A percentile compares a stretch with the other conserved stretches of the same genome.
phyloP scores from a whole-genome alignment of 2,888 invertebrate species.

The Andrena chrysosceles region DNA sequence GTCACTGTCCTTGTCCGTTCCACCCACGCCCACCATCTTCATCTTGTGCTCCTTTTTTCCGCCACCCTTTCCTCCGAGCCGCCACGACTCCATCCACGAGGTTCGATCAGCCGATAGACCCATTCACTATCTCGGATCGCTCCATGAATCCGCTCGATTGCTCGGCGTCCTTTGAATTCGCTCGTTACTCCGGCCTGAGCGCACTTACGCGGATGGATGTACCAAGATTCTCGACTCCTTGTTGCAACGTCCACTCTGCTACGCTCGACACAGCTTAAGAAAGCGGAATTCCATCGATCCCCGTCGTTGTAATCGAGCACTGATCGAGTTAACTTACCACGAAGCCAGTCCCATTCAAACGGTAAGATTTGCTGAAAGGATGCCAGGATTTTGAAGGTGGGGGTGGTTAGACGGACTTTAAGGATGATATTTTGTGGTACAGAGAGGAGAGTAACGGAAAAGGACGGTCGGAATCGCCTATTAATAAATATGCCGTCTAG shows the following conservation, averaged over 20 bases:
- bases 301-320: neutral
- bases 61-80: neutral
- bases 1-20: constrained; percentile 31
- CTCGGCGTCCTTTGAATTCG: constrained; percentile 45
- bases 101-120: constrained; percentile 41
- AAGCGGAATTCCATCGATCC: constrained; percentile 9
- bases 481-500: neutral
- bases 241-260: neutral
- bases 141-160: constrained; percentile 43
- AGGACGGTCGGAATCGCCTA: neutral
- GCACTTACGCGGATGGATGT: constrained; percentile 6
- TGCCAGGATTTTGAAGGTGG: neutral
- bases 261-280: neutral
- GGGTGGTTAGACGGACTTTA: too few relatives aligned
- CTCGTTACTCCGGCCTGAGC: constrained; percentile 16
- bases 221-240: neutral
- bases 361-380: neutral
- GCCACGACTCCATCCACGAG: neutral
- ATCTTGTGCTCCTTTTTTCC: constrained; percentile 30
- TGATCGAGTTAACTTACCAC: neutral
- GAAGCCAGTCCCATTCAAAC: neutral
- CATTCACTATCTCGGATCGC: constrained; percentile 24
- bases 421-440: too few relatives aligned
- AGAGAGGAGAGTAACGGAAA: neutral
- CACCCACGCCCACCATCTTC: constrained; percentile 35